Percentiles rank a stretch among this genome's conserved stretches.
Conservation (phyloP, 2,113 vertebrate genomes). For the Perca schrenkii region DNA sequence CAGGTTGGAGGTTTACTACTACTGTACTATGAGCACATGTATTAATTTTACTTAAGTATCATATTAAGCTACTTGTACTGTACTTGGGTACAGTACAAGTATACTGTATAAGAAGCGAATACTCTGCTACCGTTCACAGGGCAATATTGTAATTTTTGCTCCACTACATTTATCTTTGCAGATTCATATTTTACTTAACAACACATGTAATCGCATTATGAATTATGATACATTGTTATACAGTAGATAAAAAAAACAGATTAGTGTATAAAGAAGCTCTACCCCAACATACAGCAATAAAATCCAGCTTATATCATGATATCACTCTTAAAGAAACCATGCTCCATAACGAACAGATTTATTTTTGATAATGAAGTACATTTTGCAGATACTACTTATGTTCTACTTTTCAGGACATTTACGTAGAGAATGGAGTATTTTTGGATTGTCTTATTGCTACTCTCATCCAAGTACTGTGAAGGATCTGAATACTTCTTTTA, state of each 20-base stretch:
- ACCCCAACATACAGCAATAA: not conserved
- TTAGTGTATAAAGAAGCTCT: not conserved
- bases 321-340: not conserved
- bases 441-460: not conserved
- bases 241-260: not conserved
- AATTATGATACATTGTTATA: not conserved
- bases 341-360: not conserved
- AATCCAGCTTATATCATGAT: not conserved
- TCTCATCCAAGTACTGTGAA: not conserved
- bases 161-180: not conserved
- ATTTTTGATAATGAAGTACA: not conserved
- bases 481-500: not conserved
- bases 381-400: not conserved
- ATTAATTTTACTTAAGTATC: not conserved
- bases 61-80: not conserved
- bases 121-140: not conserved
- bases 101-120: too few relatives aligned
- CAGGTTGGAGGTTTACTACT: not conserved
- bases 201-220: not conserved
- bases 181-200: not conserved
- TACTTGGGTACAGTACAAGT: not conserved
- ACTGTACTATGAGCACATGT: conserved; percentile 5
- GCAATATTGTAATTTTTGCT: not conserved
- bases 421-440: not conserved
- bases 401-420: not conserved